These are phyloP conservation scores for Bhutanitis thaidina DNA, from an alignment of 2,888 invertebrate genomes.

Conservation along the genomic window DNA sequence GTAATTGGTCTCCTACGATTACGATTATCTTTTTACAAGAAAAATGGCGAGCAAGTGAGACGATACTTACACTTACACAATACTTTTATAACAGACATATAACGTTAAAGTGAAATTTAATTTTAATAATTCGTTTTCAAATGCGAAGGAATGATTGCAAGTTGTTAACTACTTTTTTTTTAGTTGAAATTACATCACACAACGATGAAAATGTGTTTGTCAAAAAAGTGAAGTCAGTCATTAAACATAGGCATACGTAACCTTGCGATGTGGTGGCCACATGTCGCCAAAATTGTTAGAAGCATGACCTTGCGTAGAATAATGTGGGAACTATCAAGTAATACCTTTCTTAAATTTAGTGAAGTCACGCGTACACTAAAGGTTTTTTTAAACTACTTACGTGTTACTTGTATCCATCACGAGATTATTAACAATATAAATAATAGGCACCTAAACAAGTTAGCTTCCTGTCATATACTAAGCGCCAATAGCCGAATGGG, in stretches of 20 bases:
- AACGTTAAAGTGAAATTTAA: too few species aligned
- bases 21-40: too few species aligned
- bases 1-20: too few species aligned
- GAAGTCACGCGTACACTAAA: constrained; percentile 53
- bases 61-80: too few species aligned
- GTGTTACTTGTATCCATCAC: background rate
- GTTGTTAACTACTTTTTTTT: background rate
- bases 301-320: constrained; percentile 55
- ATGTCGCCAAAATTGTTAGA: constrained; percentile 67
- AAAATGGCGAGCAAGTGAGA: too few species aligned
- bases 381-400: constrained; percentile 35
- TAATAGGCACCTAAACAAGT: too few species aligned
- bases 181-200: background rate
- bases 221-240: constrained; percentile 15
- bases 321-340: constrained; percentile 65
- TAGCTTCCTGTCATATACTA: too few species aligned
- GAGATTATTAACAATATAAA: too few species aligned
- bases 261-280: constrained; percentile 67
- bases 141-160: too few species aligned
- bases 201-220: background rate
- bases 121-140: too few species aligned
- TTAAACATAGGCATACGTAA: constrained; percentile 37
- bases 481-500: too few species aligned
- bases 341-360: constrained; percentile 47
- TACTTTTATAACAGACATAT: too few species aligned